Percentiles rank a stretch among this genome's conserved stretches.
Evolutionary conservation across 2,888 invertebrate species (phyloP).

Genomic region (Syrista parreyssii): DNA sequence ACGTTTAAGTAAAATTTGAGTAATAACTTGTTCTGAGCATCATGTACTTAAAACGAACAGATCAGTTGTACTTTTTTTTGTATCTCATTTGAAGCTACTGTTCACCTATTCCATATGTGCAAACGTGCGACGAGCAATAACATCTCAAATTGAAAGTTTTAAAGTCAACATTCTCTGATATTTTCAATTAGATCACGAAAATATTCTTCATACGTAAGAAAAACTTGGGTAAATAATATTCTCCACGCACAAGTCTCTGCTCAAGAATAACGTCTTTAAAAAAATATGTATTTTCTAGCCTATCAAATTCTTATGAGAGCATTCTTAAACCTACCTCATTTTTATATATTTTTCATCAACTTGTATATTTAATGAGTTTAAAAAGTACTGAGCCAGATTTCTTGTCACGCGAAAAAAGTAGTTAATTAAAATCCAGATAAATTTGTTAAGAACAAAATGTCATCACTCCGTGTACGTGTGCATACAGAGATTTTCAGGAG

Average conservation of each 20-base stretch:
- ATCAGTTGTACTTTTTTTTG: background rate
- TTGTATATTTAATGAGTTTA: background rate
- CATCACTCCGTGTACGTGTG: background rate
- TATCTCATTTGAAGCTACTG: background rate
- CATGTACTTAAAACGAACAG: background rate
- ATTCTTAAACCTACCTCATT: background rate
- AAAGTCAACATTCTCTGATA: background rate
- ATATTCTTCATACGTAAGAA: background rate
- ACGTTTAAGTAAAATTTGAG: background rate
- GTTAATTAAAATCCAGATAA: background rate
- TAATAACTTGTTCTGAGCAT: background rate
- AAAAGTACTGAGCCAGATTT: background rate
- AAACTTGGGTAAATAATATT: background rate
- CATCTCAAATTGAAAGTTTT: background rate
- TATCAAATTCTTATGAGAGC: background rate
- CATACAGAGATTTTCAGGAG: background rate
- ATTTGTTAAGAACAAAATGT: background rate
- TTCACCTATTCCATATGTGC: background rate
- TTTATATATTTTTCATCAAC: background rate
- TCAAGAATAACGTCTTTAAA: background rate
- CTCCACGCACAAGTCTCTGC: too few relatives aligned
- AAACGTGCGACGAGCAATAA: background rate
- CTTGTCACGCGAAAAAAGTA: background rate
- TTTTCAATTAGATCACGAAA: background rate
- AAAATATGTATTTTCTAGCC: background rate